Evolutionary conservation across 2,113 vertebrate genomes (phyloP).

Genomic region (Myotis yumanensis): DNA sequence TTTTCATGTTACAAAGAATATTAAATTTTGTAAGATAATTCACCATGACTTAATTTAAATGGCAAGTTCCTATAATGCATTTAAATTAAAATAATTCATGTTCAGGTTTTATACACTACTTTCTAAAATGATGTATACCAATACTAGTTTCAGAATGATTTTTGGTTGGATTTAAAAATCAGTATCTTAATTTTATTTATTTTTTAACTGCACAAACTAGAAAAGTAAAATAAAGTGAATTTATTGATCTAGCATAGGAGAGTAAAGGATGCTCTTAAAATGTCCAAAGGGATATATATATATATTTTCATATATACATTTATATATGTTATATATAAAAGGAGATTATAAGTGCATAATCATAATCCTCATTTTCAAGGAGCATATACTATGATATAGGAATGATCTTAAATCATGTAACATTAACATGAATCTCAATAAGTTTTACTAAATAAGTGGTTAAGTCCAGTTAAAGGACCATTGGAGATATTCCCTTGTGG

Average conservation of each 20-base stretch:
- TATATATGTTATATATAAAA: background rate
- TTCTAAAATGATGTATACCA: background rate
- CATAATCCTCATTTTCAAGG: background rate
- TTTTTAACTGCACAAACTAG: background rate
- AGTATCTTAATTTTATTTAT: background rate
- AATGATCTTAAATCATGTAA: constrained; percentile 43
- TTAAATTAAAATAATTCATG: constrained; percentile 16
- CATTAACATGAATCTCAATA: constrained; percentile 43
- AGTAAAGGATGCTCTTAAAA: background rate
- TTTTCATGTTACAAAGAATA: background rate
- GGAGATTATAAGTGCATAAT: background rate
- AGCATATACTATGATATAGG: background rate
- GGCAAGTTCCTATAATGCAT: background rate
- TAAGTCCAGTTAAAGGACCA: constrained; percentile 66
- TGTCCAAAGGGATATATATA: background rate
- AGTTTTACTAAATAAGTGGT: constrained; percentile 59
- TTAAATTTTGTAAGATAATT: background rate
- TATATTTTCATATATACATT: background rate
- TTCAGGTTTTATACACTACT: background rate
- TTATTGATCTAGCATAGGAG: background rate
- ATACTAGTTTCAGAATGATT: background rate
- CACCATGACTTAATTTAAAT: background rate
- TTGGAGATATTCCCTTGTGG: constrained; percentile 57
- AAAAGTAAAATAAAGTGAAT: constrained; percentile 21
- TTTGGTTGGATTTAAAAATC: background rate